Percentiles rank a stretch among this genome's conserved stretches.
These are phyloP conservation scores for Alethe diademata DNA, from an alignment of 2,113 vertebrate genomes.

Conservation along the genomic window DNA sequence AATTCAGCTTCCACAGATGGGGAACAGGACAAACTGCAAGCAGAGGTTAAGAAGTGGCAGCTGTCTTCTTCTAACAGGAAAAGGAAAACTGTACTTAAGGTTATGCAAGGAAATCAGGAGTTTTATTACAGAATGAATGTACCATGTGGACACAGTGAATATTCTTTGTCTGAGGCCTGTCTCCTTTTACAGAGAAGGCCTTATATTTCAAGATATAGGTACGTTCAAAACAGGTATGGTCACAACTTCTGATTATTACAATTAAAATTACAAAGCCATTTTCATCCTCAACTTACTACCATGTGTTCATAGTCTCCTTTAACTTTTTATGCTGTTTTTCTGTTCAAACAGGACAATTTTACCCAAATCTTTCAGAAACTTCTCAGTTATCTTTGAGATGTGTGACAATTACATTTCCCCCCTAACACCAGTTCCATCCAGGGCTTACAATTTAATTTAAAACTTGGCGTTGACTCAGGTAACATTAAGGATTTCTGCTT, in stretches of 20 bases:
- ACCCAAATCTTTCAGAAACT: background rate
- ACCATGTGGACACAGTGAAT: background rate
- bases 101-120: background rate
- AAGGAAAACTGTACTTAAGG: background rate
- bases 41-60: background rate
- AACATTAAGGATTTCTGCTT: background rate
- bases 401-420: background rate
- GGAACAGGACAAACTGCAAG: background rate
- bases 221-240: background rate
- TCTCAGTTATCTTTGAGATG: background rate
- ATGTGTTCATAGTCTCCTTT: background rate
- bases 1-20: background rate
- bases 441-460: conserved; percentile 17
- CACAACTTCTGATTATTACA: background rate
- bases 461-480: background rate
- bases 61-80: fast-evolving
- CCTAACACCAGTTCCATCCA: background rate
- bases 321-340: background rate
- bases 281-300: background rate
- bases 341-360: background rate
- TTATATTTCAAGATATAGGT: background rate
- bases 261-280: background rate
- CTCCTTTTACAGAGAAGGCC: background rate
- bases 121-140: background rate
- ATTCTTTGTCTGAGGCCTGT: background rate